Conservation (phyloP, 2,113 vertebrate species). For the Heloderma charlesbogerti region DNA sequence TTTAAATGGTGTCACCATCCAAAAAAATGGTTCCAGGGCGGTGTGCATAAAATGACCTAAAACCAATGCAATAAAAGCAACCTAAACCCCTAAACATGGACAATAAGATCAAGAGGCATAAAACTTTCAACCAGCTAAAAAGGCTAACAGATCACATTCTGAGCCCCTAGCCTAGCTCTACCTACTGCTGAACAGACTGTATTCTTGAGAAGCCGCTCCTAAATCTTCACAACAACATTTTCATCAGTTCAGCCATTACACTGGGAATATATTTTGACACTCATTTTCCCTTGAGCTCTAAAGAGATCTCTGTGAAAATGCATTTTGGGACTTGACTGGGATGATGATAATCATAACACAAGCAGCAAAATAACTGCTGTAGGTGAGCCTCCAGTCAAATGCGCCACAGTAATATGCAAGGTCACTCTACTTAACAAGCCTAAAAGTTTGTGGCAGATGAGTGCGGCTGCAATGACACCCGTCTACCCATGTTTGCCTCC, state of each 20-base stretch:
- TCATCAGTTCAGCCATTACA: not conserved
- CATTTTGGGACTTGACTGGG: not conserved
- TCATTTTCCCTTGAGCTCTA: not conserved
- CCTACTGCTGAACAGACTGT: not conserved
- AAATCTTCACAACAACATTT: not conserved
- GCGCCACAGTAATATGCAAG: not conserved
- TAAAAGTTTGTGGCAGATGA: constrained; percentile 38
- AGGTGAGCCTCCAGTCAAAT: constrained; percentile 29
- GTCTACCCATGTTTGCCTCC: not conserved
- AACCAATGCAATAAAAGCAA: too few species aligned
- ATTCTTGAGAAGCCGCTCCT: not conserved
- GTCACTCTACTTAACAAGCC: constrained; percentile 35
- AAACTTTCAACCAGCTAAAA: too few species aligned
- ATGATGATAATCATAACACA: not conserved
- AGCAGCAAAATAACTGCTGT: not conserved
- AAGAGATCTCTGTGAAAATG: not conserved
- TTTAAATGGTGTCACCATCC: too few species aligned
- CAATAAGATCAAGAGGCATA: too few species aligned
- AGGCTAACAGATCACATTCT: not conserved
- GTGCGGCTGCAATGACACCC: not conserved
- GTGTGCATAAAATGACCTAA: too few species aligned
- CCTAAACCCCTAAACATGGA: too few species aligned
- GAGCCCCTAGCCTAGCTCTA: not conserved
- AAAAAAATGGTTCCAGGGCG: too few species aligned
- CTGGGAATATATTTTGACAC: not conserved